Base-by-base conservation (phyloP, 2,888 invertebrate species). In the Opisthograptis luteolata region DNA sequence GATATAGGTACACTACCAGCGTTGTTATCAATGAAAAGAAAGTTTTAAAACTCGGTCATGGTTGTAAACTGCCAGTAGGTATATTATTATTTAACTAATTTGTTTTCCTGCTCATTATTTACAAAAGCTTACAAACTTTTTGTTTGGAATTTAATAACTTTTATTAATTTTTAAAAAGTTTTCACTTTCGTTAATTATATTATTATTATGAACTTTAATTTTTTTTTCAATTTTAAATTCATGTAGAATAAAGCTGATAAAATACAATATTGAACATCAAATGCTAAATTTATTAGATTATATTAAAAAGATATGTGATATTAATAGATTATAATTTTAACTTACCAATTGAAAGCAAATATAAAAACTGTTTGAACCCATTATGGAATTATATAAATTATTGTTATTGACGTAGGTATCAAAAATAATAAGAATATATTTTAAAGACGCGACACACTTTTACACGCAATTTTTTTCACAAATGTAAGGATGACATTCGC, bases 401-500 rank as follows among this genome's bases (percentile, higher is more conserved):
- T 39, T 28, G 22, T 66, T 62, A 73, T 56, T 66, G 64, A 65
- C 68, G 72, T 61, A 76, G 79, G n/a, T n/a, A n/a, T 72, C 75
- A 72, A 25, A 30, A 41, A 61, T 51, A 68, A 62, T 60, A 69
- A 65, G n/a, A n/a, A 60, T 65, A 56, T 62, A 59, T 63, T 63
- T 64, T 56, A 70, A 64, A 64, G 60, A 54, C 60, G 66, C 65
- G 64, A 66, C 78, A 80, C 82, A 84, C 79, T 81, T 79, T 77
- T 79, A 76, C 69, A 81, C 81, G 84, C 85, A 78, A 84, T 78
- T 74, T 80, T 77, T 75, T 63, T 72, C 75, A 69, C 79, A 76
- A 82, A 72, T 81, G 75, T 83, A 76, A 82, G 77, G 79, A 83
- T 81, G 75, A 80, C 76, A 89, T 89, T 88, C 87, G 87, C 89